These are phyloP conservation scores for Peromyscus polionotus DNA, from an alignment of 2,113 vertebrate genomes.

Conservation along the genomic window DNA sequence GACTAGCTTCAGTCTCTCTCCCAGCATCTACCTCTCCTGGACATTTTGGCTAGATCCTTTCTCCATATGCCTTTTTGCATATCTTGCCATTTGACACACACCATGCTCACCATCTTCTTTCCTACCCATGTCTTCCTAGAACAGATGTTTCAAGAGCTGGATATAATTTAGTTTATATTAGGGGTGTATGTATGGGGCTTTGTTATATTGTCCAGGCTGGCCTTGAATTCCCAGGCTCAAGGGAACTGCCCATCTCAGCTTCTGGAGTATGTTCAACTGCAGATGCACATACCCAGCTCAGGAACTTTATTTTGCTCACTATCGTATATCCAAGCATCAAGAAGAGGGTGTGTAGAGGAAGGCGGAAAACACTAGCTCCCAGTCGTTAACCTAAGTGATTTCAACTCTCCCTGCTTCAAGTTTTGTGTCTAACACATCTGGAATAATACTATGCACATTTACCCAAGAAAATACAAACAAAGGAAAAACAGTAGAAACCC, in stretches of 20 bases:
- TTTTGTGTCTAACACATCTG: not conserved
- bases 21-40: not conserved
- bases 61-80: not conserved
- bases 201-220: not conserved
- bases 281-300: no score
- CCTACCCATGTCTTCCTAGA: not conserved
- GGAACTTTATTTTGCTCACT: slow-evolving; percentile 26
- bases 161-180: not conserved
- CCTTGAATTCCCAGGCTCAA: not conserved
- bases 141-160: not conserved
- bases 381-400: slow-evolving; percentile 19
- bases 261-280: not conserved
- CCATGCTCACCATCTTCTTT: not conserved
- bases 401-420: slow-evolving; percentile 40
- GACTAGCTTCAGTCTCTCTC: not conserved
- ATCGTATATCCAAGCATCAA: not conserved
- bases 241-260: not conserved
- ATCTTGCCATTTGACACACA: not conserved
- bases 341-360: not conserved
- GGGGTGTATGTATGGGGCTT: not conserved
- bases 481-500: slow-evolving; percentile 18
- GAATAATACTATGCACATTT: not conserved
- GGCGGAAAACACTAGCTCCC: slow-evolving; percentile 4
- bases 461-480: slow-evolving; percentile 53
- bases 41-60: not conserved